Evolutionary conservation across 2,797 vertebrate species (phyloP).

Genomic region (Florisuga fusca): DNA sequence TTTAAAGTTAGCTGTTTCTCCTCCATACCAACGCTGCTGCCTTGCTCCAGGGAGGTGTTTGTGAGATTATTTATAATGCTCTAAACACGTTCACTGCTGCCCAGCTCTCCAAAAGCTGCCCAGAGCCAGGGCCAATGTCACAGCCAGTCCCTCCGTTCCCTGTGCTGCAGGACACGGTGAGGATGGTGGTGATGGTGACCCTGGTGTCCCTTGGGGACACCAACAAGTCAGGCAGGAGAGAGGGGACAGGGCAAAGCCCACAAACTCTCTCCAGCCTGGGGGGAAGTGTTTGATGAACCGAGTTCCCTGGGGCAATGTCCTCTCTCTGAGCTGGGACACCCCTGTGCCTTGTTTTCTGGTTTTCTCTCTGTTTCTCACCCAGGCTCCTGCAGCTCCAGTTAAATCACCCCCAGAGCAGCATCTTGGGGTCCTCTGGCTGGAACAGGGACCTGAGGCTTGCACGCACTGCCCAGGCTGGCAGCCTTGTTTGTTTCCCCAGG

Average conservation of each 20-base stretch:
- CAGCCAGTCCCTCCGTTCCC: not conserved
- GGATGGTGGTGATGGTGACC: rapidly evolving
- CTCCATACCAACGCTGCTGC: not conserved
- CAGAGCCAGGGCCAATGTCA: rapidly evolving
- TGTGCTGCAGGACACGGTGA: rapidly evolving
- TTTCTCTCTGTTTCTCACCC: no score
- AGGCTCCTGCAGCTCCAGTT: not conserved
- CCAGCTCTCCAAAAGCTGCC: not conserved
- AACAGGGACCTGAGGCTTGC: not conserved
- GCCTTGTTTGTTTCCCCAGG: not conserved
- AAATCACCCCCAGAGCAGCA: rapidly evolving
- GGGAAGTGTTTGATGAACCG: not conserved
- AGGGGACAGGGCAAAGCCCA: not conserved
- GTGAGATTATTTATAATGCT: not conserved
- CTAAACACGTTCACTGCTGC: rapidly evolving
- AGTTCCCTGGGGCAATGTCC: not conserved
- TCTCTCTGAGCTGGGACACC: rapidly evolving
- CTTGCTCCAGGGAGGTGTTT: not conserved
- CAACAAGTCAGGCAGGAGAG: rapidly evolving
- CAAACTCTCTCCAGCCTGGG: not conserved
- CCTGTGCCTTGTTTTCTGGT: no score
- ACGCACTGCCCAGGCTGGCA: constrained; percentile 38
- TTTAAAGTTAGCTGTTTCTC: constrained; percentile 15
- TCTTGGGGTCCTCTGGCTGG: not conserved
- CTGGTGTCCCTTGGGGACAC: not conserved